Evolutionary conservation across 2,797 vertebrate species (phyloP).

Genomic region (Aplochiton taeniatus): DNA sequence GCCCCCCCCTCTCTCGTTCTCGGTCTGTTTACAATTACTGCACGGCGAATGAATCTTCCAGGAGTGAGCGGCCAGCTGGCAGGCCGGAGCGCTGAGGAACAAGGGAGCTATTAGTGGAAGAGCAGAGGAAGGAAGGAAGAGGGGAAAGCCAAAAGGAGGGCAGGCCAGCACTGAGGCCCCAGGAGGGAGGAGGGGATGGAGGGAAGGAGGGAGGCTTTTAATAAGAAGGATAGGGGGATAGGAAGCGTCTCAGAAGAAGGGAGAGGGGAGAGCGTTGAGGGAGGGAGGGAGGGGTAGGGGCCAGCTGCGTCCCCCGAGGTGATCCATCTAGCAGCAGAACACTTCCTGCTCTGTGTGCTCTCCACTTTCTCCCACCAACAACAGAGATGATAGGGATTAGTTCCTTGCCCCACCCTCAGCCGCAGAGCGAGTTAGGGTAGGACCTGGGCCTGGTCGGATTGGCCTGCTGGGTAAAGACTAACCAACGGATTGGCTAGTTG

Average conservation of each 20-base stretch:
- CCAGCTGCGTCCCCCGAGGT: constrained; percentile 68
- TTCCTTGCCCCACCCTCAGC: constrained; percentile 63
- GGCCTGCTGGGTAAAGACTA: too few species aligned
- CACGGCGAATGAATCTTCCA: constrained; percentile 84
- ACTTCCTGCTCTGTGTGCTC: constrained; percentile 40
- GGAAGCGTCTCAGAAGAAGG: constrained; percentile 55
- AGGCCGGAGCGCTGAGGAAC: constrained; percentile 82
- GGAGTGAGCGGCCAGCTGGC: constrained; percentile 82
- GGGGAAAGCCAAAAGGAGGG: constrained; percentile 83
- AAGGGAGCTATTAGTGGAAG: constrained; percentile 84
- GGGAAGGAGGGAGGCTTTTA: constrained; percentile 14
- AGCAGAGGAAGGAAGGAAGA: constrained; percentile 84
- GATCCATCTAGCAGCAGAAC: constrained; percentile 59
- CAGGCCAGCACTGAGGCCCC: constrained; percentile 76
- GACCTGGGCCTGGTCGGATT: constrained; percentile 19
- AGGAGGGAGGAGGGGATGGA: constrained; percentile 49
- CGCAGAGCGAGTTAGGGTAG: constrained; percentile 62
- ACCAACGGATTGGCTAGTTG: too few species aligned
- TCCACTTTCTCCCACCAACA: constrained; percentile 24
- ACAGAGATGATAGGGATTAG: constrained; percentile 72
- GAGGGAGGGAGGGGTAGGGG: constrained; percentile 61
- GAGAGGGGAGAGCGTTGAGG: constrained; percentile 46
- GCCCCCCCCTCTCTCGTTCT: constrained; percentile 22
- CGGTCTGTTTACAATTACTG: constrained; percentile 85
- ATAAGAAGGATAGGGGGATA: constrained; percentile 53